A percentile compares a stretch with the other conserved stretches of the same genome.
phyloP scores from a whole-genome alignment of 2,797 vertebrate species.

The Propithecus deckenii region DNA sequence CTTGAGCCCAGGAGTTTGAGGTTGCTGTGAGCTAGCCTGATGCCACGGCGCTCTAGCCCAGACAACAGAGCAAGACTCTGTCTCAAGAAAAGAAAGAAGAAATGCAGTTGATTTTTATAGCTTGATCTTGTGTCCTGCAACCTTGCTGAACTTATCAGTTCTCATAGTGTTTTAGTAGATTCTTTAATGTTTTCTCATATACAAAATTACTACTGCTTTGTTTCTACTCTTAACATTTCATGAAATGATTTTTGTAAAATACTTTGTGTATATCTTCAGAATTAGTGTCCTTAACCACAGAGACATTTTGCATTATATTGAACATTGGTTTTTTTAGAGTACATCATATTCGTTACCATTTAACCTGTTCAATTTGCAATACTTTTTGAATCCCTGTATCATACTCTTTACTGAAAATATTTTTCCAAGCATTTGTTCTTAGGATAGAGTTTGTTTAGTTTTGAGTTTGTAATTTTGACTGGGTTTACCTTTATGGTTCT shows the following conservation, averaged over 20 bases:
- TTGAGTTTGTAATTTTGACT: constrained; percentile 5
- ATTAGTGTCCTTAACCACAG: background rate
- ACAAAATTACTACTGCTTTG: background rate
- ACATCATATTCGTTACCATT: background rate
- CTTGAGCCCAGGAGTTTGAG: no score
- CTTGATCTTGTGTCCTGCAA: background rate
- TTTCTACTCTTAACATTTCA: background rate
- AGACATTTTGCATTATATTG: background rate
- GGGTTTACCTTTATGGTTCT: background rate
- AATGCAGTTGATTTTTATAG: background rate
- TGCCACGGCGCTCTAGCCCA: no score
- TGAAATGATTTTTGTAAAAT: constrained; percentile 2
- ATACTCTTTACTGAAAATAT: background rate
- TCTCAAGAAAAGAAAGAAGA: no score
- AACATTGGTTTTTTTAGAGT: background rate
- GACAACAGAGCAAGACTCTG: no score
- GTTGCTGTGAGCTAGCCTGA: no score
- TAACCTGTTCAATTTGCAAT: background rate
- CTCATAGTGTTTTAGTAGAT: background rate
- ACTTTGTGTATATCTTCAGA: background rate
- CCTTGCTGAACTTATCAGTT: background rate
- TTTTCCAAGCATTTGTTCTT: background rate
- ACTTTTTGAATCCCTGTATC: background rate
- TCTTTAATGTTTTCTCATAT: background rate
- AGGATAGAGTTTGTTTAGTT: background rate